phyloP scores from a whole-genome alignment of 2,113 vertebrate species.

The Accipiter virgatus region DNA sequence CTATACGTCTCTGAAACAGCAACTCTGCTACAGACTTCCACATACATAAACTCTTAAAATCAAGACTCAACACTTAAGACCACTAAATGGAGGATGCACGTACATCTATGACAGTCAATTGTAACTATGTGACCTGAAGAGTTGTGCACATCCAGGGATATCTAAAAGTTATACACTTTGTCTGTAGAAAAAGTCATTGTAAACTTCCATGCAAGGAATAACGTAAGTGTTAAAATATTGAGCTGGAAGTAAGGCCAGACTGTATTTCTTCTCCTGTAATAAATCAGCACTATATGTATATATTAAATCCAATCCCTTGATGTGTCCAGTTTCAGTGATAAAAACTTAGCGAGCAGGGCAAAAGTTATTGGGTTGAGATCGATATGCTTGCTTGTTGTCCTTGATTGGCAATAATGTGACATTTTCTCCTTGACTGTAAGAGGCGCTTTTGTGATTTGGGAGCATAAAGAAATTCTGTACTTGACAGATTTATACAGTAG shows the following conservation, averaged over 20 bases:
- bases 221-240: constrained; percentile 26
- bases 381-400: constrained; percentile 22
- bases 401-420: neutral
- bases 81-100: neutral
- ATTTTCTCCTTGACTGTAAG: constrained; percentile 43
- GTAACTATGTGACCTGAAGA: neutral
- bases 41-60: neutral
- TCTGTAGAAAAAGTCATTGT: neutral
- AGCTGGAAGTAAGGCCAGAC: constrained; percentile 41
- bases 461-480: constrained; percentile 20
- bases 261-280: constrained; percentile 22
- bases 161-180: neutral
- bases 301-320: constrained; percentile 47
- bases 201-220: constrained; percentile 7
- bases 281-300: constrained; percentile 39
- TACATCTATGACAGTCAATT: neutral
- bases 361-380: neutral
- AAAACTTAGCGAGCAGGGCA: constrained; percentile 30
- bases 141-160: neutral
- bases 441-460: constrained; percentile 50
- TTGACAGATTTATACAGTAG: constrained; percentile 69
- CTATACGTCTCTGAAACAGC: neutral
- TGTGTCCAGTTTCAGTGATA: constrained; percentile 51
- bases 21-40: neutral
- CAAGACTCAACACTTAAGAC: neutral